Base-by-base conservation (phyloP, 2,888 invertebrate genomes). In the Emesis russula region DNA sequence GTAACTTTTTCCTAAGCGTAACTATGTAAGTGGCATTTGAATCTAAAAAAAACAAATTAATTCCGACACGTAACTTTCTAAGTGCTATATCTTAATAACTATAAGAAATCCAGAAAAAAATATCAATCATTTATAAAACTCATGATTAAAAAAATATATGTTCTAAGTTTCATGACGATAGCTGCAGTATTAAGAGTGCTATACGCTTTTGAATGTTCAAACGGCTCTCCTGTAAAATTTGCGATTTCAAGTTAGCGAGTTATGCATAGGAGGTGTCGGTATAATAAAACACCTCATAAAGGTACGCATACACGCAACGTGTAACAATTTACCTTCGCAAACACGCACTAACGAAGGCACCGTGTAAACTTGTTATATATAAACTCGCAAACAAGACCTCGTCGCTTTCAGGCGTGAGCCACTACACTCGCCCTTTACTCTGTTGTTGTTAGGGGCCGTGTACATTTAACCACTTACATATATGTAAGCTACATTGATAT, bases 271-370 rank as follows among this genome's bases (percentile, higher is more conserved):
- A 25, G 25, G 25, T 25, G 25, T 25, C 25, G 25, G 36, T 70
- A 33, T 33, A 68, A 33, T 25, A 68, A 68, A 68, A 68, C 36
- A 33, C 25, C 66, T 68, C n/a, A 70, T 70, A 36, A 70, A 36
- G 68, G 68, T 70, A 15, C 13, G 68, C 68, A 70, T 36, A 70
- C 68, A 70, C 68, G 68, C 68, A 70, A 33, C 33, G 36, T 70
- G 68, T 70, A 70, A 70, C 68, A 70, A 70, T 70, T 70, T 70
- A 33, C 68, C 68, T 70, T 70, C 68, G 36, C 71, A 83, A 58
- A 81, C 85, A 78, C 73, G 81, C 81, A 86, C 85, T 81, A 82
- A 82, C 85, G 80, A 80, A 36, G 85, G 81, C 81, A 18, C 81
- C 81, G 81, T 86, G 81, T 86, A 81, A 82, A 78, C 81, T 73